A percentile compares a stretch with the other conserved stretches of the same genome.
Conservation (phyloP, 2,797 vertebrate species). For the Crocodylus rhombifer region DNA sequence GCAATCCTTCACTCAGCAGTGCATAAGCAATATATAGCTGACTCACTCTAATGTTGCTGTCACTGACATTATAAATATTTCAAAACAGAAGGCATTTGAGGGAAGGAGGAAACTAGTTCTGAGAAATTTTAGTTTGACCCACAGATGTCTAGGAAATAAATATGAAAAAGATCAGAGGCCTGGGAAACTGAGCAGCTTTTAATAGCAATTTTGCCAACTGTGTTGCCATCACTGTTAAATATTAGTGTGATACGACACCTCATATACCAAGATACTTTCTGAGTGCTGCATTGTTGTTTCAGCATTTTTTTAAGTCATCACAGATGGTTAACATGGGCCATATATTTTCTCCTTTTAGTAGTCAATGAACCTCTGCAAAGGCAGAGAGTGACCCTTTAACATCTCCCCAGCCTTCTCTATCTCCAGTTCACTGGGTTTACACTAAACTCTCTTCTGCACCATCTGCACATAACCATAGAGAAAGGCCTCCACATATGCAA, state of each 20-base stretch:
- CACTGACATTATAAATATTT: constrained; percentile 26
- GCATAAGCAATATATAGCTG: not conserved
- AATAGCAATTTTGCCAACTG: not conserved
- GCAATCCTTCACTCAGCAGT: not conserved
- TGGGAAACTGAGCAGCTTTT: not conserved
- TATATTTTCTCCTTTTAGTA: not conserved
- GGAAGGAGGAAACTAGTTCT: not conserved
- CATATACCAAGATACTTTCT: not conserved
- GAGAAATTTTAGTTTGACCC: not conserved
- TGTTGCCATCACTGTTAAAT: not conserved
- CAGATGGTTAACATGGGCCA: not conserved
- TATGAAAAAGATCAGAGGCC: not conserved
- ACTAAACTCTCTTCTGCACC: not conserved
- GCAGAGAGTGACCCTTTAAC: not conserved
- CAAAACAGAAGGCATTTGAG: constrained; percentile 20
- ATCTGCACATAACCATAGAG: not conserved
- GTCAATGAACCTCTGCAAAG: not conserved
- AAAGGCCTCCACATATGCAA: fast-evolving
- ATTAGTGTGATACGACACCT: not conserved
- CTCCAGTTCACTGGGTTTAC: not conserved
- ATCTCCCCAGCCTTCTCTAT: not conserved
- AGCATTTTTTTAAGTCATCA: not conserved
- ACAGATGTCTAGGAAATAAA: not conserved
- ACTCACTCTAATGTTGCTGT: constrained; percentile 24
- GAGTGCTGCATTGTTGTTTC: not conserved